phyloP scores from a whole-genome alignment of 1,140 invertebrate genomes.

The Drosophila varians region DNA sequence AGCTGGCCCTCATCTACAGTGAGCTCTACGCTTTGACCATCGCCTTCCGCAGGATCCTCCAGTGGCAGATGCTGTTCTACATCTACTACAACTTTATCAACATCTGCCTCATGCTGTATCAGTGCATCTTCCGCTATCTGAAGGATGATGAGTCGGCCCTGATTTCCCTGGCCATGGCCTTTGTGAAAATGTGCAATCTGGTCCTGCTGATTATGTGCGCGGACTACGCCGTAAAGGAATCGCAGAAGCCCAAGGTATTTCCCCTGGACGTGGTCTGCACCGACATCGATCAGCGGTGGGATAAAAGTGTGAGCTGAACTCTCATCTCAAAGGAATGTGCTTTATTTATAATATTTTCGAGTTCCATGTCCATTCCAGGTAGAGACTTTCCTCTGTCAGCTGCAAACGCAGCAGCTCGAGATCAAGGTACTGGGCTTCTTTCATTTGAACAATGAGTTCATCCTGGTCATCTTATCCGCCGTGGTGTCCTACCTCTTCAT shows the following conservation, averaged over 20 bases:
- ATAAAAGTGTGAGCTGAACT: conserved; percentile 57
- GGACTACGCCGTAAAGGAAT: conserved; percentile 53
- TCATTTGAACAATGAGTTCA: conserved; percentile 66
- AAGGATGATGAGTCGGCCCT: conserved; percentile 25
- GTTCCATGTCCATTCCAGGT: not conserved
- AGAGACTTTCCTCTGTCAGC: conserved; percentile 50
- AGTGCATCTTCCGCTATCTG: conserved; percentile 54
- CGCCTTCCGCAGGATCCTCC: conserved; percentile 54
- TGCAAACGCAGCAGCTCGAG: conserved; percentile 60
- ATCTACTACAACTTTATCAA: conserved; percentile 70
- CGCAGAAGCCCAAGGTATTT: conserved; percentile 33
- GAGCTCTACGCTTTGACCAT: conserved; percentile 56
- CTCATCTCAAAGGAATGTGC: not conserved
- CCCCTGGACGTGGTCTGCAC: conserved; percentile 61
- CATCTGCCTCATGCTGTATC: conserved; percentile 62
- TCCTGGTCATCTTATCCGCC: conserved; percentile 67
- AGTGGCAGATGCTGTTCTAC: conserved; percentile 71
- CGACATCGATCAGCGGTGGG: conserved; percentile 67
- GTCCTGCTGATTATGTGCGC: conserved; percentile 66
- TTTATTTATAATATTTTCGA: not conserved
- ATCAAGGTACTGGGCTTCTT: conserved; percentile 72
- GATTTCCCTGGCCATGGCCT: conserved; percentile 37
- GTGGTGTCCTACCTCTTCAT: conserved; percentile 73
- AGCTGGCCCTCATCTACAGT: conserved; percentile 52
- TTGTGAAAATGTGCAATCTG: conserved; percentile 58